These are phyloP conservation scores for Drosophila tanythrix DNA, from an alignment of 2,888 invertebrate genomes.

Conservation along the genomic window DNA sequence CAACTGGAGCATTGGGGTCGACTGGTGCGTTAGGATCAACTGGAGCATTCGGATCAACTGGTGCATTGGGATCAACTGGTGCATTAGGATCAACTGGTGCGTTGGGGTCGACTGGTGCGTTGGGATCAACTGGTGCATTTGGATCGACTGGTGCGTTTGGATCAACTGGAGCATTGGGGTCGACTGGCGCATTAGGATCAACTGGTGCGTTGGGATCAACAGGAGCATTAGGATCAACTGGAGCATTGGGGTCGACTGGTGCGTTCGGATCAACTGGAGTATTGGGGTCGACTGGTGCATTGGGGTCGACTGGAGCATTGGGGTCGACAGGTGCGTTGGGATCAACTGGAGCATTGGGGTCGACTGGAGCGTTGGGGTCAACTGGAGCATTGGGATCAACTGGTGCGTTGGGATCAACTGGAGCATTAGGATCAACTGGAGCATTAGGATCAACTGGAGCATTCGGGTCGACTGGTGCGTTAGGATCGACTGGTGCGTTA, in stretches of 20 bases:
- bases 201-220: accelerated
- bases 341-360: constrained; percentile 20
- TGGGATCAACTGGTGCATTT: accelerated
- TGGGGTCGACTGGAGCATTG: constrained; percentile 5
- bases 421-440: constrained; percentile 16
- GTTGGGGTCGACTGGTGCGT: accelerated
- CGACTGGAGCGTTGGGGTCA: not conserved
- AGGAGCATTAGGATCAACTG: constrained; percentile 18
- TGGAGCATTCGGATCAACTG: accelerated
- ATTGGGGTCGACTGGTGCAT: constrained; percentile 6
- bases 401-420: constrained; percentile 29
- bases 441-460: not conserved
- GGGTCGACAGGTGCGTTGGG: not conserved
- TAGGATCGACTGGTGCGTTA: constrained; percentile 14
- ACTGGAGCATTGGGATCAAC: not conserved
- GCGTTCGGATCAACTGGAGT: not conserved
- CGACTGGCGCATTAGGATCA: accelerated
- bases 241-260: accelerated
- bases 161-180: not conserved
- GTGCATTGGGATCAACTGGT: accelerated
- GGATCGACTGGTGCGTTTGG: accelerated
- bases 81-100: accelerated
- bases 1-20: constrained; percentile 2
- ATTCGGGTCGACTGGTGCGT: not conserved
- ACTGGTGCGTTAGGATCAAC: accelerated